These are phyloP conservation scores for Tokudaia muenninki DNA, from an alignment of 2,797 vertebrate genomes.

Conservation along the genomic window DNA sequence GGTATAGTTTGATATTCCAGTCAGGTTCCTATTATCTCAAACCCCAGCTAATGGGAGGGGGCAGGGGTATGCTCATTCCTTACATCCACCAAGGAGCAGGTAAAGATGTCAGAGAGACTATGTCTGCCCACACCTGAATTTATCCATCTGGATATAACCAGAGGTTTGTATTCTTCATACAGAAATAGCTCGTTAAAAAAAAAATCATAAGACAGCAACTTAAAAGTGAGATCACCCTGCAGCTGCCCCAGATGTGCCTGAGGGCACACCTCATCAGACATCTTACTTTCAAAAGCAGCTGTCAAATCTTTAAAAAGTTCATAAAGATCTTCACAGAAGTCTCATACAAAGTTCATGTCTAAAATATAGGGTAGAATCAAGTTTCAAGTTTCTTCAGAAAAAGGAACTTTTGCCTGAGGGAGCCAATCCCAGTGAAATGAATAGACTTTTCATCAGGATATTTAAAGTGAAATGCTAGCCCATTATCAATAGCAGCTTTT, in stretches of 20 bases:
- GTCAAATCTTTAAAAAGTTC: too few relatives aligned
- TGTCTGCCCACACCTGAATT: background rate
- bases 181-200: conserved; percentile 42
- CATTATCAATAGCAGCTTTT: conserved; percentile 93
- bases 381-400: too few relatives aligned
- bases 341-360: too few relatives aligned
- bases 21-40: background rate
- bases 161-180: background rate
- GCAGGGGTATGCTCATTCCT: background rate
- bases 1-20: conserved; percentile 33
- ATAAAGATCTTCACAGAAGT: too few relatives aligned
- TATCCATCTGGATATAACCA: background rate
- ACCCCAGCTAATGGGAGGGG: background rate
- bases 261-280: too few relatives aligned
- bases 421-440: too few relatives aligned
- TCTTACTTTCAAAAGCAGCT: too few relatives aligned
- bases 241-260: background rate
- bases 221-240: background rate
- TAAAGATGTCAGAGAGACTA: background rate
- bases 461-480: conserved; percentile 98
- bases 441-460: conserved; percentile 97
- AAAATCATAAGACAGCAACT: background rate
- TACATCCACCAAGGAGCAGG: background rate
- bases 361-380: too few relatives aligned
- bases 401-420: too few relatives aligned